Conservation (phyloP, 2,797 vertebrate genomes). For the Pagetopsis macropterus region DNA sequence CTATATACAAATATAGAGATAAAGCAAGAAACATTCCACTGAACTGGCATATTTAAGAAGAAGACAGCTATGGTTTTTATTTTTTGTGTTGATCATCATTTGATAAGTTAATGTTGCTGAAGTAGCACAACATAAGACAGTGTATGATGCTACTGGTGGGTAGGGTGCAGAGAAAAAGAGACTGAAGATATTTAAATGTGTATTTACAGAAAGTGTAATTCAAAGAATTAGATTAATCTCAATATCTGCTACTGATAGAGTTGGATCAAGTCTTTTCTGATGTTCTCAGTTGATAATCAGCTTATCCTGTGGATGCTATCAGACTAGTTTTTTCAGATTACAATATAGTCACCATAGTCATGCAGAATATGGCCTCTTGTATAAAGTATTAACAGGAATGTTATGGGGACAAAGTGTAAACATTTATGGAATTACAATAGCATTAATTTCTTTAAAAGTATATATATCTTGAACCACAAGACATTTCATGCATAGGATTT, state of each 20-base stretch:
- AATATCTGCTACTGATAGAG: slow-evolving; percentile 54
- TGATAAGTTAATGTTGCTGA: slow-evolving; percentile 39
- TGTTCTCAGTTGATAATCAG: slow-evolving; percentile 58
- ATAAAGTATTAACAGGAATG: slow-evolving; percentile 68
- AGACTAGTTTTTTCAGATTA: slow-evolving; percentile 61
- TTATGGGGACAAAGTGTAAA: slow-evolving; percentile 73
- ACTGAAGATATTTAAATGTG: slow-evolving; percentile 40
- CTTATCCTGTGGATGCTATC: slow-evolving; percentile 49
- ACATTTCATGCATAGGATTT: slow-evolving; percentile 81
- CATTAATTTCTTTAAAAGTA: slow-evolving; percentile 74
- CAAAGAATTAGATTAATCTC: slow-evolving; percentile 32
- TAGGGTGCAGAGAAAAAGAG: slow-evolving; percentile 58
- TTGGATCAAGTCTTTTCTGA: slow-evolving; percentile 33
- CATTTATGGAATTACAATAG: slow-evolving; percentile 76
- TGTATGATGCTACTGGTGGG: slow-evolving; percentile 50
- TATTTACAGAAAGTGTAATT: slow-evolving; percentile 45
- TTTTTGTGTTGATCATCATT: slow-evolving; percentile 36
- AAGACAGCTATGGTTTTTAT: slow-evolving; percentile 52
- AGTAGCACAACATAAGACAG: slow-evolving; percentile 42
- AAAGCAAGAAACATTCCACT: slow-evolving; percentile 75
- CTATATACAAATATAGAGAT: slow-evolving; percentile 85
- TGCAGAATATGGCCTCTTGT: slow-evolving; percentile 74
- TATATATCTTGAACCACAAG: slow-evolving; percentile 77
- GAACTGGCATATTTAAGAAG: slow-evolving; percentile 69
- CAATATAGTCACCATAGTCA: slow-evolving; percentile 66